Conservation (phyloP, 2,113 vertebrate species). For the Phodopus roborovskii region DNA sequence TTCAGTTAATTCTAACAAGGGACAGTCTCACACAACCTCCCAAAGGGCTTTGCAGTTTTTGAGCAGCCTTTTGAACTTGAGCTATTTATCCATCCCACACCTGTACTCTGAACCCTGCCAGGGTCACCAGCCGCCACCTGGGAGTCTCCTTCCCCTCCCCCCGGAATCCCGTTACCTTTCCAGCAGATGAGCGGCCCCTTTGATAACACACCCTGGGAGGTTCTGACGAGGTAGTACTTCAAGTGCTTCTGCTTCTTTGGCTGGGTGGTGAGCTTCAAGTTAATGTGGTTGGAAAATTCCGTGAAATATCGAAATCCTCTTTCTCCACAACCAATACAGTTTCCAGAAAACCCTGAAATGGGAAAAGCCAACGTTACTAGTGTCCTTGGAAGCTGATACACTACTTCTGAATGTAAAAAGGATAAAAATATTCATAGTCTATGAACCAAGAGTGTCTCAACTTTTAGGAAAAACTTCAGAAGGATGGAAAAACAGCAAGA, state of each 20-base stretch:
- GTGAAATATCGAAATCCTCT: conserved; percentile 99
- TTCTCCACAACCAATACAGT: conserved; percentile 98
- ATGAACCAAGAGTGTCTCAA: neutral
- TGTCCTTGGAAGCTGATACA: neutral
- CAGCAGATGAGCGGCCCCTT: conserved; percentile 98
- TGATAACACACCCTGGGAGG: conserved; percentile 95
- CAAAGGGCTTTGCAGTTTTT: neutral
- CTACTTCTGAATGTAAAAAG: conserved; percentile 12
- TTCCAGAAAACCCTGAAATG: conserved; percentile 96
- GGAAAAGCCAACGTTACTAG: conserved; percentile 48
- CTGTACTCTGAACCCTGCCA: neutral
- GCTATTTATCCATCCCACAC: conserved; percentile 10
- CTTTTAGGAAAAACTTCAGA: conserved; percentile 38
- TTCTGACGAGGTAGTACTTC: conserved; percentile 99
- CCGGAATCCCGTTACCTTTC: conserved; percentile 91
- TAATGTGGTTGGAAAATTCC: conserved; percentile 99
- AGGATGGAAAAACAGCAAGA: neutral
- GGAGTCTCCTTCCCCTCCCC: neutral
- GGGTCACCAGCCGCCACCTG: neutral
- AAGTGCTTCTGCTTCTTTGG: conserved; percentile 99
- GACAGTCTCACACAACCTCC: neutral
- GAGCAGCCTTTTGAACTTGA: conserved; percentile 38
- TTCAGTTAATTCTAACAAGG: conserved; percentile 18
- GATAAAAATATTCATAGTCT: conserved; percentile 35
- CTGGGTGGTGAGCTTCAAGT: conserved; percentile 98